A percentile compares a stretch with the other conserved stretches of the same genome.
phyloP scores from a whole-genome alignment of 2,113 vertebrate genomes.

The Petrocephalus microphthalmus region DNA sequence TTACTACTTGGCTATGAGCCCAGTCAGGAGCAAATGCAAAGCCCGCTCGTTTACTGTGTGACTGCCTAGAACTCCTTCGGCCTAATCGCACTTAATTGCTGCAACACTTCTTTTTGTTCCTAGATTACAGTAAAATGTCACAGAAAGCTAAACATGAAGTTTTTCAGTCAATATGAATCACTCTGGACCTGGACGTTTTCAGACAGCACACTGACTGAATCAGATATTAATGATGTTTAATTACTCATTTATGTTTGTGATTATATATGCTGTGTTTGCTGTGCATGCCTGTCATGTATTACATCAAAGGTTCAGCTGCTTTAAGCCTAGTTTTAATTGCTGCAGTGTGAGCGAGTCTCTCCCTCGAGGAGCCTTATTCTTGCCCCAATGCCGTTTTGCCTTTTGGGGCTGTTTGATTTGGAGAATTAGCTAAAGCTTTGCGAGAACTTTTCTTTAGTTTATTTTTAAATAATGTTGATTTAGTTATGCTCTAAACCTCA shows the following conservation, averaged over 20 bases:
- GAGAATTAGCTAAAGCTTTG: not conserved
- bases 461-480: no score
- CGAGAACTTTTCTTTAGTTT: no score
- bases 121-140: not conserved
- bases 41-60: not conserved
- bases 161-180: not conserved
- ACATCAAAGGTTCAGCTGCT: not conserved
- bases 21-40: not conserved
- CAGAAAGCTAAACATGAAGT: not conserved
- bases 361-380: not conserved
- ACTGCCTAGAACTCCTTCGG: not conserved
- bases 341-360: not conserved
- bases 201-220: not conserved
- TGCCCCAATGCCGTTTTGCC: not conserved
- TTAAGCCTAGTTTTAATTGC: not conserved
- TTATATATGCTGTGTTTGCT: not conserved
- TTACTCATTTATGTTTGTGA: not conserved
- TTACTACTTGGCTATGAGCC: not conserved
- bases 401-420: not conserved
- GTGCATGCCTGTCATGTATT: not conserved
- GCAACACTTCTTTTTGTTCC: not conserved
- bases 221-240: not conserved
- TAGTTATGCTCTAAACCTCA: no score
- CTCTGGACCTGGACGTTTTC: not conserved
- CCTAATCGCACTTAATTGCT: not conserved